phyloP scores from a whole-genome alignment of 2,888 invertebrate species.

The Drosophila aldrichi region DNA sequence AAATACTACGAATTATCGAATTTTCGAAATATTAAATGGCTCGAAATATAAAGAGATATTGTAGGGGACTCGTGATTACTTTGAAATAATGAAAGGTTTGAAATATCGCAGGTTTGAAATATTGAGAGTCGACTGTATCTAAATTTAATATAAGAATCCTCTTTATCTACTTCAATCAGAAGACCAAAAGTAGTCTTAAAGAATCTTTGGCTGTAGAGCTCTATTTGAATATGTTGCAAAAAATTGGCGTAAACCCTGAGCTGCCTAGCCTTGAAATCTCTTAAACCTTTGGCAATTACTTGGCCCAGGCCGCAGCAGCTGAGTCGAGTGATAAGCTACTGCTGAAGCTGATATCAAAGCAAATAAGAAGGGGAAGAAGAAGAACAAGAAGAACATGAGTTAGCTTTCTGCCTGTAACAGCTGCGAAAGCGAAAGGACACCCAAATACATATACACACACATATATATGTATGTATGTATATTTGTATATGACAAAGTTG shows the following conservation, averaged over 20 bases:
- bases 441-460: background rate
- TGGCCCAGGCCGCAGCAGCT: slow-evolving; percentile 61
- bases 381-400: slow-evolving; percentile 12
- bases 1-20: no score
- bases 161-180: no score
- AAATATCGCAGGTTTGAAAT: no score
- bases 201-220: no score
- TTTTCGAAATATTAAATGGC: no score
- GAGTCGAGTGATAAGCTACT: slow-evolving; percentile 56
- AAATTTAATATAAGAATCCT: no score
- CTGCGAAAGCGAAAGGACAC: slow-evolving; percentile 45
- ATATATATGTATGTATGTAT: background rate
- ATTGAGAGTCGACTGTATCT: no score
- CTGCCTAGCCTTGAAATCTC: slow-evolving; percentile 34
- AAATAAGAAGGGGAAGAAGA: no score
- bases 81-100: no score
- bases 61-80: no score
- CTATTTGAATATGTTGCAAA: background rate
- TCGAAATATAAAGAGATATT: no score
- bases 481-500: background rate
- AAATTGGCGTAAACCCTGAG: background rate
- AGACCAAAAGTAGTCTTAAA: no score
- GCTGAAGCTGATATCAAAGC: slow-evolving; percentile 17
- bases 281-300: slow-evolving; percentile 62
- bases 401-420: slow-evolving; percentile 43